Conservation (phyloP, 2,888 invertebrate genomes). For the Zaprionus bogoriensis region DNA sequence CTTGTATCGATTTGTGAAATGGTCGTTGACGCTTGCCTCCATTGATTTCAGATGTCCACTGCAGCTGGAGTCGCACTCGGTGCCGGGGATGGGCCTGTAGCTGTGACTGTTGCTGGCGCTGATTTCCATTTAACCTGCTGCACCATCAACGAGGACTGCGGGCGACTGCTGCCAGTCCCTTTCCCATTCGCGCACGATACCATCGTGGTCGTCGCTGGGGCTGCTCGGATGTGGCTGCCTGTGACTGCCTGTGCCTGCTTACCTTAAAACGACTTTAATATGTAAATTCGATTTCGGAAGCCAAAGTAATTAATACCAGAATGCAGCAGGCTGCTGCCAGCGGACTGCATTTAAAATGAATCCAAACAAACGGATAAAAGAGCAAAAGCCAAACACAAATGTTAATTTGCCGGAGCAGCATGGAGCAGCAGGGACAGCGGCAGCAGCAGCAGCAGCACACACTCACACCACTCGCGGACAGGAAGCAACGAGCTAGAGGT, state of each 20-base stretch:
- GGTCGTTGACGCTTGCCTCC: conserved; percentile 69
- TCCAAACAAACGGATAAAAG: conserved; percentile 80
- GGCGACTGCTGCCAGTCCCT: conserved; percentile 41
- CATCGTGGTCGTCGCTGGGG: conserved; percentile 48
- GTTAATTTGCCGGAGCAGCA: conserved; percentile 66
- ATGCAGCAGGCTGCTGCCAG: conserved; percentile 48
- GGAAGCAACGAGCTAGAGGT: conserved; percentile 73
- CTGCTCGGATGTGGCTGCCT: not conserved
- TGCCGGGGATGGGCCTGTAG: conserved; percentile 18
- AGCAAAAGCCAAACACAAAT: conserved; percentile 75
- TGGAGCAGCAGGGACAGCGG: conserved; percentile 32
- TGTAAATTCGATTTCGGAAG: conserved; percentile 83
- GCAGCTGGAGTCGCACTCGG: not conserved
- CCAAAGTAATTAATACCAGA: conserved; percentile 83
- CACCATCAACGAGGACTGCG: conserved; percentile 44
- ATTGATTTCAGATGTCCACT: conserved; percentile 69
- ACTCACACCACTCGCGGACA: conserved; percentile 18
- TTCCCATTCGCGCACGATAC: conserved; percentile 64
- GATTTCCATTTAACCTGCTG: conserved; percentile 78
- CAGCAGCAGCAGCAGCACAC: not conserved
- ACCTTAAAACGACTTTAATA: conserved; percentile 80
- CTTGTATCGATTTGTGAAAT: conserved; percentile 81
- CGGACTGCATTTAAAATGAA: conserved; percentile 78
- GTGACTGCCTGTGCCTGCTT: conserved; percentile 39
- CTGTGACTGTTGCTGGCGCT: conserved; percentile 57